Conservation (phyloP, 2,113 vertebrate species). For the Laticauda laticaudata region DNA sequence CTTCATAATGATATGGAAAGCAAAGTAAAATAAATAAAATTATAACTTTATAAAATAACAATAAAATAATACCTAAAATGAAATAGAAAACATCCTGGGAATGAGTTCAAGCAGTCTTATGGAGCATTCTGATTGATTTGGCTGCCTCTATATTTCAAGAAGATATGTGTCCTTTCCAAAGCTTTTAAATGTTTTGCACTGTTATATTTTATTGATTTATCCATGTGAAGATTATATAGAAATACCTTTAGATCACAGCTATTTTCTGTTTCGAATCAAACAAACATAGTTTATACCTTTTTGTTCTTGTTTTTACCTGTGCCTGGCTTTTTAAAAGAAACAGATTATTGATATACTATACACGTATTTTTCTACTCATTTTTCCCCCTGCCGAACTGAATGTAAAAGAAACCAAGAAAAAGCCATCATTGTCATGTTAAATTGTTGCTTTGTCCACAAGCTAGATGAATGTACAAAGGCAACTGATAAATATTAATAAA, state of each 20-base stretch:
- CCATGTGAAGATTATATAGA: conserved; percentile 16
- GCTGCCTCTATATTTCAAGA: not conserved
- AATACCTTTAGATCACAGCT: not conserved
- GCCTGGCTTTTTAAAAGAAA: not conserved
- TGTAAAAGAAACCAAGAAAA: conserved; percentile 36
- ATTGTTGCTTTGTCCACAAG: not conserved
- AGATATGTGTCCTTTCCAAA: not conserved
- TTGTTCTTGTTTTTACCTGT: not conserved
- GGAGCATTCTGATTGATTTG: not conserved
- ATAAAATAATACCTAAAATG: too few species aligned
- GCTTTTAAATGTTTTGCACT: not conserved
- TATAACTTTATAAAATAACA: not conserved
- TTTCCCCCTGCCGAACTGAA: conserved; percentile 2
- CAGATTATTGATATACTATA: not conserved
- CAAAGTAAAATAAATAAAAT: not conserved
- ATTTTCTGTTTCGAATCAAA: not conserved
- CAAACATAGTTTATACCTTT: not conserved
- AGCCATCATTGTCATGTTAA: conserved; percentile 19
- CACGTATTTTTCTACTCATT: conserved; percentile 1
- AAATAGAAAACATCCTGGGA: not conserved
- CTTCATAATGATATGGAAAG: not conserved
- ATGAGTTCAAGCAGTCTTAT: not conserved
- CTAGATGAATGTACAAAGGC: not conserved
- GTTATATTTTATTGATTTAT: conserved; percentile 17
- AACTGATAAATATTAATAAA: not conserved